phyloP scores from a whole-genome alignment of 2,113 vertebrate species.

The Scopus umbretta region DNA sequence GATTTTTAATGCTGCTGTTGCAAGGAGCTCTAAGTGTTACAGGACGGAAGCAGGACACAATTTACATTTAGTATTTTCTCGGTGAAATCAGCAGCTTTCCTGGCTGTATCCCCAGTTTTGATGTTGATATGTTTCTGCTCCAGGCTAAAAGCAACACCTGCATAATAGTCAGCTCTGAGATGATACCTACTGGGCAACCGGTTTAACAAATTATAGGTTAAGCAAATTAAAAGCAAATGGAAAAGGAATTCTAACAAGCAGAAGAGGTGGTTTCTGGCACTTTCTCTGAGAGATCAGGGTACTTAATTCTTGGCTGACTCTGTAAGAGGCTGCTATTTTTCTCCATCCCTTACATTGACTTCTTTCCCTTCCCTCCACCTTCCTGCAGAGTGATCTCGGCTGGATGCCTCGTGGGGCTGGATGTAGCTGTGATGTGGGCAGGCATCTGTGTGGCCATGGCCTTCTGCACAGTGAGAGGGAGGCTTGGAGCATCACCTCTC shows the following conservation, averaged over 20 bases:
- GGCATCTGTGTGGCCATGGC: not conserved
- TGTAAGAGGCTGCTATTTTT: not conserved
- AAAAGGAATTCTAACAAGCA: not conserved
- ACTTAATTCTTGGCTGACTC: not conserved
- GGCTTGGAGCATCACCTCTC: not conserved
- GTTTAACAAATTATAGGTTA: not conserved
- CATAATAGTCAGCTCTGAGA: not conserved
- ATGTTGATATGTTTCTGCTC: not conserved
- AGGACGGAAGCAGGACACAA: not conserved
- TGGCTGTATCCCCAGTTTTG: not conserved
- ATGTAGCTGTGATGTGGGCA: not conserved
- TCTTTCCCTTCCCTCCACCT: not conserved
- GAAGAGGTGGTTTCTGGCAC: not conserved
- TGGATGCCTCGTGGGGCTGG: not conserved
- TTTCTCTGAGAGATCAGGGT: not conserved
- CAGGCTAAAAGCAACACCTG: not conserved
- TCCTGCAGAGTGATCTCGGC: not conserved
- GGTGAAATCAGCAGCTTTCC: not conserved
- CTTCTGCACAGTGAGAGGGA: fast-evolving
- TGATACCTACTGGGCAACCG: not conserved
- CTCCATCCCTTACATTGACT: not conserved
- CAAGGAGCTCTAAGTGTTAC: not conserved
- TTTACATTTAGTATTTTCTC: not conserved
- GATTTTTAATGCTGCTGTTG: not conserved
- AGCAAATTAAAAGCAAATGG: not conserved